Conservation (phyloP, 2,797 vertebrate genomes). For the Spinibarbus caldwelli region DNA sequence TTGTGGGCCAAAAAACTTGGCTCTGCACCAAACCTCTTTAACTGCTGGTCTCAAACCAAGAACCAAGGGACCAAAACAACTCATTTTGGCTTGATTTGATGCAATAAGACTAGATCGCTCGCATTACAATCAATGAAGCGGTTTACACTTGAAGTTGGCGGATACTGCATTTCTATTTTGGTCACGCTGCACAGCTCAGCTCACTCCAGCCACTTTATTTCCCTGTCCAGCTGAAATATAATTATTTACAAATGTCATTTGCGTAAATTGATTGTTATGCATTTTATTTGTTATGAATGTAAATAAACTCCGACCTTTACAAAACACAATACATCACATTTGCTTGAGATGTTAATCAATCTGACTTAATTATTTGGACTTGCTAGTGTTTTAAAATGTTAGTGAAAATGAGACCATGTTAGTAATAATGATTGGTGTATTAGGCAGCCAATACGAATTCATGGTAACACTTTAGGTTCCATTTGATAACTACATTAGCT, state of each 20-base stretch:
- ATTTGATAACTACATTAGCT: neutral
- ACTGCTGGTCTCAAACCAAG: neutral
- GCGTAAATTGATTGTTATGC: neutral
- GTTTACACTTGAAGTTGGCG: neutral
- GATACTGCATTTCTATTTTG: neutral
- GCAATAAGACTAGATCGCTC: neutral
- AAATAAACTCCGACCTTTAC: conserved; percentile 14
- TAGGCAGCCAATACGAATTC: neutral
- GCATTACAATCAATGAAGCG: neutral
- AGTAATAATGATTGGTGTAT: neutral
- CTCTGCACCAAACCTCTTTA: neutral
- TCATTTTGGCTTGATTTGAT: neutral
- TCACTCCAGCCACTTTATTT: neutral
- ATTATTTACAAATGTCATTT: neutral
- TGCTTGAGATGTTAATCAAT: neutral
- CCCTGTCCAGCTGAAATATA: neutral
- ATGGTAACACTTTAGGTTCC: neutral
- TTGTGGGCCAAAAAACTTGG: neutral
- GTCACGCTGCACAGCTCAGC: neutral
- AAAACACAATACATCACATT: neutral
- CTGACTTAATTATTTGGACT: neutral
- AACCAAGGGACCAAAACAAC: neutral
- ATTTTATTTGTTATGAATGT: conserved; percentile 8
- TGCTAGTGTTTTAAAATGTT: neutral
- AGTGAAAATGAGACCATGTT: neutral